Percentiles rank a stretch among this genome's conserved stretches.
Evolutionary conservation across 2,888 invertebrate species (phyloP).

Genomic region (Netelia inedita): DNA sequence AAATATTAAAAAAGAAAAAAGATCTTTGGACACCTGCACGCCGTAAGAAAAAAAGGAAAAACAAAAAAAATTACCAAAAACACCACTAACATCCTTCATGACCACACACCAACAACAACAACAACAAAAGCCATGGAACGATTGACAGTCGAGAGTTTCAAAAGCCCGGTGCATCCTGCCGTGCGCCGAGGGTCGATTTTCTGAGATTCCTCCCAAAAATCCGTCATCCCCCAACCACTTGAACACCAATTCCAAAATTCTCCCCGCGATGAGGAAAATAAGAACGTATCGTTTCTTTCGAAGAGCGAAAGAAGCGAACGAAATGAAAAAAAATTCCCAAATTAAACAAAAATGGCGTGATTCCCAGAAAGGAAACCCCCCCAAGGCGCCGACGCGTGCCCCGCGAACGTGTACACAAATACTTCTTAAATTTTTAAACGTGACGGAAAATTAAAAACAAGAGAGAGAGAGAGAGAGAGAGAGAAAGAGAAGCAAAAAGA

Average conservation of each 20-base stretch:
- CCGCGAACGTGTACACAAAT: slow-evolving; percentile 83
- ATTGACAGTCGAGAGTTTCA: slow-evolving; percentile 80
- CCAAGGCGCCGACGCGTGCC: slow-evolving; percentile 81
- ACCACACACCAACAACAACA: slow-evolving; percentile 71
- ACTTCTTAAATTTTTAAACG: slow-evolving; percentile 78
- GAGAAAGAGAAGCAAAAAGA: slow-evolving; percentile 68
- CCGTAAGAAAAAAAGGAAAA: slow-evolving; percentile 67
- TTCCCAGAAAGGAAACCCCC: slow-evolving; percentile 73
- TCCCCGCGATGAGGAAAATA: slow-evolving; percentile 34
- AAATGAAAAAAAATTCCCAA: slow-evolving; percentile 47
- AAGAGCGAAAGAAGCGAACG: slow-evolving; percentile 36
- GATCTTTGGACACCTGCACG: slow-evolving; percentile 62
- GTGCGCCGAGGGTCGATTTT: slow-evolving; percentile 81
- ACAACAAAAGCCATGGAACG: slow-evolving; percentile 77
- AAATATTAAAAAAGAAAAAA: slow-evolving; percentile 66
- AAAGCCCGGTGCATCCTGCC: slow-evolving; percentile 80
- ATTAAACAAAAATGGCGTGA: slow-evolving; percentile 54
- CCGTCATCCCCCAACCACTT: slow-evolving; percentile 31
- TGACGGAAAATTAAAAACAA: slow-evolving; percentile 72
- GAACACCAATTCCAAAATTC: slow-evolving; percentile 44
- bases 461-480: slow-evolving; percentile 20
- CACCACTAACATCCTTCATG: slow-evolving; percentile 80
- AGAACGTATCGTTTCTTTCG: slow-evolving; percentile 20
- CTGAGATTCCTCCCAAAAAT: slow-evolving; percentile 67
- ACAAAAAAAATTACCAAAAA: slow-evolving; percentile 74